Evolutionary conservation across 2,113 vertebrate species (phyloP), one percentile per base, ranked within the genome.

Genomic region (Elachura formosa): DNA sequence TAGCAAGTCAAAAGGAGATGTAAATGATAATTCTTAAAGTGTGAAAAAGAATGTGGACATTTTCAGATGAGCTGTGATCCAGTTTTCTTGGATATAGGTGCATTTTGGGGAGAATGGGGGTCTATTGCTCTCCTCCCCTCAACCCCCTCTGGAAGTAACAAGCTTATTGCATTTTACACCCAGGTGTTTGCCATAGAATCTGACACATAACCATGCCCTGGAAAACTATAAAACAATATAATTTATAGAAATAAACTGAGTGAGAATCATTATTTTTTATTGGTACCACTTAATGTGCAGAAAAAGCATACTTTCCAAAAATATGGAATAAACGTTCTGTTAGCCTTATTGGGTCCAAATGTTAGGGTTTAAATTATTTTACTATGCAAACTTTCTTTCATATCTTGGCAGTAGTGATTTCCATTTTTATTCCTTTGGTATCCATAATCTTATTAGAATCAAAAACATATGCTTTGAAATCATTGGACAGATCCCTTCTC

Each of bases 181-280:
- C 97, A 98, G 97, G 98, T 98, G 97, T 98, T 98, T 98, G 97
- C 97, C 93, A 98, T 98, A 97, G 97, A 98, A 96, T 96, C 95
- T 97, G 98, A 98, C 97, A 98, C 97, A 98, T 98, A 98, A 98
- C 96, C 91, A 14, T 98, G 97, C 97, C 97, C 97, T 98, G 97
- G 98, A 98, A 98, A 98, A 98, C 97, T 98, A 97, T 98, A 98
- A 98, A 98, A 91, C 98, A 97, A 97, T 98, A 98, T 98, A 98
- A 98, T 98, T 98, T 98, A 98, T 97, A 97, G 98, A 98, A 98
- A 98, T 98, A 98, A 98, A 98, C 97, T 95, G 97, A 98, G 97
- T 97, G 98, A 98, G 98, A 98, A 98, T 98, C 98, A 98, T 98
- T 98, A 98, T 98, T 98, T 98, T 98, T 98, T 98, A 98, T 98